Evolutionary conservation across 1,140 invertebrate species (phyloP).

Genomic region (Metopolophium dirhodum): DNA sequence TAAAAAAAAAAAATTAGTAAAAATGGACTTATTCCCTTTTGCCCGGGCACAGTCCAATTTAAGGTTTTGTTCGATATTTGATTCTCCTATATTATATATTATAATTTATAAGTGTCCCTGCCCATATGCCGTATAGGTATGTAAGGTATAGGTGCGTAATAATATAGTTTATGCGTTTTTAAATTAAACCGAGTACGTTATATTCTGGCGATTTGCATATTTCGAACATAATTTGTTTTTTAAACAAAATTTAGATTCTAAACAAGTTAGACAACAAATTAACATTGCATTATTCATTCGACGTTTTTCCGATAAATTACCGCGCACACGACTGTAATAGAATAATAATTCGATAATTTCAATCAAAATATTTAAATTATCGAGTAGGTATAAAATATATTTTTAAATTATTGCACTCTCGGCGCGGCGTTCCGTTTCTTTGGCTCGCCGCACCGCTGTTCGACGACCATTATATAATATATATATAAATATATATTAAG

Average conservation of each 20-base stretch:
- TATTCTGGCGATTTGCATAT: background rate
- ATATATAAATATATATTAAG: background rate
- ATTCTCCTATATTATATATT: background rate
- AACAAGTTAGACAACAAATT: background rate
- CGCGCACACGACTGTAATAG: background rate
- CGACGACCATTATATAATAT: background rate
- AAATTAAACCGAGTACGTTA: background rate
- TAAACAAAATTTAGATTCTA: background rate
- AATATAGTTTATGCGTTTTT: conserved; percentile 29
- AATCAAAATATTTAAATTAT: conserved; percentile 6
- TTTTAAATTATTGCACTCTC: background rate
- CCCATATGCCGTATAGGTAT: too few relatives aligned
- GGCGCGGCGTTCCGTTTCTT: background rate
- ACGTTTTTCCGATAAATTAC: background rate
- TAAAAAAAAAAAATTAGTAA: too few relatives aligned
- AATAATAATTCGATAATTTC: conserved; percentile 17
- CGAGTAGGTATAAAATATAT: background rate
- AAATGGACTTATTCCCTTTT: too few relatives aligned
- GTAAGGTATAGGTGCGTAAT: background rate
- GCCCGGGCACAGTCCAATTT: too few relatives aligned
- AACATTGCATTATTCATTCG: background rate
- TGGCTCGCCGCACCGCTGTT: background rate
- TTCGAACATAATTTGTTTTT: background rate
- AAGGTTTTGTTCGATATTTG: too few relatives aligned
- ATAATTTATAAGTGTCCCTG: too few relatives aligned